Evolutionary conservation across 2,797 vertebrate species (phyloP), one percentile per base, ranked within the genome.

Genomic region (Gouania willdenowi): DNA sequence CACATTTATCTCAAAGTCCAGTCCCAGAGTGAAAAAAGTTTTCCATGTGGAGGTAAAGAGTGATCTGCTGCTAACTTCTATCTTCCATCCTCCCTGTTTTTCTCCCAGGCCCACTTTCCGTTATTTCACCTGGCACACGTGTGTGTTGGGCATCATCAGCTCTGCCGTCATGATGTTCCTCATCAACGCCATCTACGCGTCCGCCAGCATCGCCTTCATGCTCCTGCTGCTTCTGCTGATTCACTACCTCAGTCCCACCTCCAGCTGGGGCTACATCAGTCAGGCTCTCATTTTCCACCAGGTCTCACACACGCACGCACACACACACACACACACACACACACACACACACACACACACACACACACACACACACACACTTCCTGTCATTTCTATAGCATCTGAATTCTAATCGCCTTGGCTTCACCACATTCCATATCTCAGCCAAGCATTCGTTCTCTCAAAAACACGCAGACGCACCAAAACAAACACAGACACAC

Each of bases 251-350:
- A 92, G 92, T 0, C 93, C 93, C 36, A 91, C 89, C 61, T 92
- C 91, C 81, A 92, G 92, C 76, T 95, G 93, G 93, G 93, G 93
- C 42, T 94, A 91, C 83, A 91, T 95, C 84, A 94, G 90, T 81
- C 92, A 95, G 68, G 93, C 93, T 0, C 91, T 95, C 58, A 95
- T 95, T 71, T 95, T 94, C 74, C 93, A 94, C 81, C 93, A 95
- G 92, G 93, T 94, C 53, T 60, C 58, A 63, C 26, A 36, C 23
- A 49, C 44, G 46, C 31, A 41, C 26, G 40, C 33, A 26, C 35
- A 42, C 37, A 26, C 36, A 57, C 48, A 15, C 30, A 38, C 24
- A 26, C 36, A 20, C 48, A 46, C 36, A 48, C 27, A 22, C 36
- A 15, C 19, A 38, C 14, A 19, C 28, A 17, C 20, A 45, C 41